Evolutionary conservation across 1,140 invertebrate genomes (phyloP).

Genomic region (Anagrus nilaparvatae): DNA sequence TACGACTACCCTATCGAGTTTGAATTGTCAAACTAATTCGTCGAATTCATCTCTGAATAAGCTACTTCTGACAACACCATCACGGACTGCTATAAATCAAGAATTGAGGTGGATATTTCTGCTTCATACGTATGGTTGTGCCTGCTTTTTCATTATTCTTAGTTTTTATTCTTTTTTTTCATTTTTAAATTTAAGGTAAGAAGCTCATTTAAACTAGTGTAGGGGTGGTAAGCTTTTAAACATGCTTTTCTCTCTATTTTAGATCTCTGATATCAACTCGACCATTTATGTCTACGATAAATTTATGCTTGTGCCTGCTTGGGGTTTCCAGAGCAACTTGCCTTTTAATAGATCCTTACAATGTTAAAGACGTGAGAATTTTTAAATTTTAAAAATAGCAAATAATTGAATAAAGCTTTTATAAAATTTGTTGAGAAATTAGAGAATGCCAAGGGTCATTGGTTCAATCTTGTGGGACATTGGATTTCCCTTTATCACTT

Average conservation of each 20-base stretch:
- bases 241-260: too few relatives aligned
- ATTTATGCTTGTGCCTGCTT: slow-evolving; percentile 51
- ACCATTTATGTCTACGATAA: slow-evolving; percentile 53
- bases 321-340: slow-evolving; percentile 44
- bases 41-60: slow-evolving; percentile 24
- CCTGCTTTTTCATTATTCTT: slow-evolving; percentile 50
- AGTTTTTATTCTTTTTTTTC: slow-evolving; percentile 54
- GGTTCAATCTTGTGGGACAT: slow-evolving; percentile 49
- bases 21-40: slow-evolving; percentile 27
- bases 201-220: slow-evolving; percentile 12
- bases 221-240: too few relatives aligned
- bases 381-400: background rate
- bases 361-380: slow-evolving; percentile 42
- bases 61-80: slow-evolving; percentile 29
- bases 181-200: slow-evolving; percentile 50
- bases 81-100: slow-evolving; percentile 31
- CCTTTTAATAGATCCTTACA: slow-evolving; percentile 53
- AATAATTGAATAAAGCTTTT: slow-evolving; percentile 1
- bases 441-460: slow-evolving; percentile 48
- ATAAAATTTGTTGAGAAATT: slow-evolving; percentile 15
- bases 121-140: slow-evolving; percentile 49
- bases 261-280: slow-evolving; percentile 48
- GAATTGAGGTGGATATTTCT: slow-evolving; percentile 46
- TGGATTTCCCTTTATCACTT: slow-evolving; percentile 50
- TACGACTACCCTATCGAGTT: slow-evolving; percentile 21